A percentile compares a stretch with the other conserved stretches of the same genome.
Conservation (phyloP, 1,140 invertebrate species). For the Drosophila murphyi region DNA sequence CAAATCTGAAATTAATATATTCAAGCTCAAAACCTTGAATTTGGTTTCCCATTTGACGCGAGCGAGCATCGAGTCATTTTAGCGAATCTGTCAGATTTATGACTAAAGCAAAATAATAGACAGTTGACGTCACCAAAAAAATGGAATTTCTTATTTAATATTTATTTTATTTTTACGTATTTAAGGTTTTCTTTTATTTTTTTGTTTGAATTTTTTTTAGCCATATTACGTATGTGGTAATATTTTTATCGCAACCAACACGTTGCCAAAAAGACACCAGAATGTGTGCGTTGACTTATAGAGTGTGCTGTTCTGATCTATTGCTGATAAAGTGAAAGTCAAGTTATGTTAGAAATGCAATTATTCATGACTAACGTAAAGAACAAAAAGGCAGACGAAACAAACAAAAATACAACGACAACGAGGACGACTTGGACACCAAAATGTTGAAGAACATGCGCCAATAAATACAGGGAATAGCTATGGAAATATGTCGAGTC, state of each 20-base stretch:
- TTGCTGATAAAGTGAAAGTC: constrained; percentile 80
- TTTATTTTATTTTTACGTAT: constrained; percentile 66
- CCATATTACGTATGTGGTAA: constrained; percentile 68
- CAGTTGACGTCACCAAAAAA: constrained; percentile 76
- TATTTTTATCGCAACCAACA: constrained; percentile 46
- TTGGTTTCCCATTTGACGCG: constrained; percentile 9
- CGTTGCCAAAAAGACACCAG: constrained; percentile 31
- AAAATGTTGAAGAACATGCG: constrained; percentile 42
- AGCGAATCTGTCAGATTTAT: constrained; percentile 67
- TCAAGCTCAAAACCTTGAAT: constrained; percentile 22
- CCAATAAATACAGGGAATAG: constrained; percentile 43
- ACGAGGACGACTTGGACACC: not conserved
- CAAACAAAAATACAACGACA: constrained; percentile 4
- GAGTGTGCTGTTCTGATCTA: constrained; percentile 58
- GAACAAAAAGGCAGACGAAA: constrained; percentile 34
- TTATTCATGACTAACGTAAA: constrained; percentile 64
- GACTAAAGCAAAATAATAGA: constrained; percentile 71
- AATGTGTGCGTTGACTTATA: constrained; percentile 50
- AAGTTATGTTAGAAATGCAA: constrained; percentile 79
- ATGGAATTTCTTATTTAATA: constrained; percentile 77
- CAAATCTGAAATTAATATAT: constrained; percentile 16
- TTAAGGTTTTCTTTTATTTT: constrained; percentile 22
- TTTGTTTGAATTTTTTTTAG: constrained; percentile 17
- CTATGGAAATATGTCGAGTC: constrained; percentile 50
- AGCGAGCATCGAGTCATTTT: constrained; percentile 21